Base-by-base conservation (phyloP, 2,113 vertebrate genomes). In the Lagopus muta region DNA sequence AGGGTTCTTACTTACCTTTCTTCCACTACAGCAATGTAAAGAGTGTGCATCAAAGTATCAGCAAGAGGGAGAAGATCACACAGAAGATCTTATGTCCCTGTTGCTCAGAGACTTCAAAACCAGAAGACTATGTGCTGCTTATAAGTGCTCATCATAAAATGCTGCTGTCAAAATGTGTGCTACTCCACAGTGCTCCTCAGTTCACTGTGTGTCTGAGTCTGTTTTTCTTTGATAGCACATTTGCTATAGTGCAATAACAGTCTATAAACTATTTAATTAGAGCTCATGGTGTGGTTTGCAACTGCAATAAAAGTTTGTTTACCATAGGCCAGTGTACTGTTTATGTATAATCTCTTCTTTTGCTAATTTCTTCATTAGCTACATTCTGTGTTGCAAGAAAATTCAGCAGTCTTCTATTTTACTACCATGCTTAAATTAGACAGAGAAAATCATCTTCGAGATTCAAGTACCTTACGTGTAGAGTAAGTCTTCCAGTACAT, bases 271-370 rank as follows among this genome's bases (percentile, higher is more conserved):
- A 52, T 72, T 54, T 78, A 93, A 89, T 89, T 65, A 82, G 22
- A 47, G 72, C 73, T 89, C 58, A 47, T 38, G 20, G 72, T 70
- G 58, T 40, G 85, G 45, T 82, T 89, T 83, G 69, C 65, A 86
- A 66, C 77, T 84, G 52, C 78, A 82, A 7, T 76, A n/a, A 28
- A 87, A 57, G 43, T 61, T 91, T 92, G 75, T 82, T 92, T 83
- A 60, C 52, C 12, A 8, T 24, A 11, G 17, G 45, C 50, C 45
- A 64, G 32, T 64, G 24, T 5, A 50, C 34, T 61, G 47, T 72
- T 75, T 86, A 40, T 52, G 19, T 75, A 60, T 32, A 57, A 72
- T 77, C 7, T 77, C 64, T 85, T 85, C 27, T 25, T 55, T 54
- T 74, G 38, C 43, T 52, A 48, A 48, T 48, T 21, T 48, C 48